phyloP scores from a whole-genome alignment of 2,113 vertebrate genomes.

The Aspidoscelis tigris region DNA sequence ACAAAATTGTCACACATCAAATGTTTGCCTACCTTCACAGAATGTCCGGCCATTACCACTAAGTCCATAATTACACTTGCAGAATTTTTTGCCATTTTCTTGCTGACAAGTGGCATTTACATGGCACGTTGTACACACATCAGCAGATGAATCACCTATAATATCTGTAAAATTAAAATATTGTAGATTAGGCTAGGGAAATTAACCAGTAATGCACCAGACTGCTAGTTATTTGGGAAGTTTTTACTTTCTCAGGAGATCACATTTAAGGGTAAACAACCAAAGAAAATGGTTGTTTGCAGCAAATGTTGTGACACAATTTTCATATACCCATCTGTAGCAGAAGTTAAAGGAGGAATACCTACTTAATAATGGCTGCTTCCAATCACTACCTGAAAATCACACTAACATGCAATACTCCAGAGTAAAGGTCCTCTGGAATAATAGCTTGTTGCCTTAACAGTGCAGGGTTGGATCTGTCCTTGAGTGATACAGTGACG shows the following conservation, averaged over 20 bases:
- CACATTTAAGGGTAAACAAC: neutral
- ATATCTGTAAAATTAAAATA: constrained; percentile 34
- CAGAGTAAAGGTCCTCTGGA: too few species aligned
- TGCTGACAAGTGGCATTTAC: constrained; percentile 85
- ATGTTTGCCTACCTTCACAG: constrained; percentile 83
- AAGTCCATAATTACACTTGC: constrained; percentile 94
- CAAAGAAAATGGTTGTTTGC: neutral
- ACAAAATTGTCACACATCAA: neutral
- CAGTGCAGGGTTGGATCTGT: too few species aligned
- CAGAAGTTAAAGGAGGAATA: too few species aligned
- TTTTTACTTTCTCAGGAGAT: neutral
- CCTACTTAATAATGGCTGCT: too few species aligned
- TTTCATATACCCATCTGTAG: neutral
- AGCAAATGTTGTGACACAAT: neutral
- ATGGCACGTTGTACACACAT: constrained; percentile 89
- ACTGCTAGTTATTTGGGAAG: neutral
- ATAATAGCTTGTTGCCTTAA: too few species aligned
- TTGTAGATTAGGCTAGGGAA: neutral
- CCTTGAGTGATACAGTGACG: too few species aligned
- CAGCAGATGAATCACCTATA: constrained; percentile 55
- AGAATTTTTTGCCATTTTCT: constrained; percentile 82
- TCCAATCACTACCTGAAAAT: too few species aligned
- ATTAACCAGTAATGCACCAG: neutral
- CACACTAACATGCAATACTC: too few species aligned
- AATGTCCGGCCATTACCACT: constrained; percentile 89